Conservation (phyloP, 2,888 invertebrate species). For the Erannis defoliaria region DNA sequence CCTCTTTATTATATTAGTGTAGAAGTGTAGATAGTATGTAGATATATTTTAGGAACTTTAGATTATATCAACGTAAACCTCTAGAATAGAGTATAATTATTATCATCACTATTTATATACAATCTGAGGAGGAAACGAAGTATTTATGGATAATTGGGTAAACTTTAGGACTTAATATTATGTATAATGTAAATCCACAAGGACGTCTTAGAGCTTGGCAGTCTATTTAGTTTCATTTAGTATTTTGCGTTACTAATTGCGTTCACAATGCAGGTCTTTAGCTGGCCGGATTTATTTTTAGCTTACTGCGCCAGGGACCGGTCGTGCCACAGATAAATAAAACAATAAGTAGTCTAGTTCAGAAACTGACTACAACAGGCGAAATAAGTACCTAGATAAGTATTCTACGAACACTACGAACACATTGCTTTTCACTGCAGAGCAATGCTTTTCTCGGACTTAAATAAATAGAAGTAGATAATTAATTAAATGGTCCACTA, state of each 20-base stretch:
- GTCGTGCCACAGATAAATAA: conserved; percentile 28
- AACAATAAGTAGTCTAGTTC: conserved; percentile 16
- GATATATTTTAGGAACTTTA: no score
- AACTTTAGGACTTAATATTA: no score
- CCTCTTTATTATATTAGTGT: no score
- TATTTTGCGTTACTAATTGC: conserved; percentile 22
- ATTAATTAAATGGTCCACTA: no score
- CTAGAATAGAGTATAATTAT: no score
- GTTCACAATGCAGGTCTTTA: conserved; percentile 30
- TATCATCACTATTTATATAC: no score
- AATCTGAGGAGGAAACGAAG: no score
- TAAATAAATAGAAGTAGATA: neutral
- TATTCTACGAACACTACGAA: conserved; percentile 1
- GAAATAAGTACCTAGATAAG: conserved; percentile 7
- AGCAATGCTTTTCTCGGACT: neutral
- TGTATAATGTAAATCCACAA: no score
- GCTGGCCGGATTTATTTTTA: conserved; percentile 33
- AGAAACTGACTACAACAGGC: conserved; percentile 4
- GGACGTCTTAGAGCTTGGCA: neutral
- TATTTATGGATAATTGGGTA: no score
- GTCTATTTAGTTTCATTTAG: conserved; percentile 3
- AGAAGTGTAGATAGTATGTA: no score
- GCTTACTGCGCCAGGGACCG: conserved; percentile 26
- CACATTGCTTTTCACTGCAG: neutral
- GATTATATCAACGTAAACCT: no score